Conservation (phyloP, 2,113 vertebrate species). For the Trogon surrucura region DNA sequence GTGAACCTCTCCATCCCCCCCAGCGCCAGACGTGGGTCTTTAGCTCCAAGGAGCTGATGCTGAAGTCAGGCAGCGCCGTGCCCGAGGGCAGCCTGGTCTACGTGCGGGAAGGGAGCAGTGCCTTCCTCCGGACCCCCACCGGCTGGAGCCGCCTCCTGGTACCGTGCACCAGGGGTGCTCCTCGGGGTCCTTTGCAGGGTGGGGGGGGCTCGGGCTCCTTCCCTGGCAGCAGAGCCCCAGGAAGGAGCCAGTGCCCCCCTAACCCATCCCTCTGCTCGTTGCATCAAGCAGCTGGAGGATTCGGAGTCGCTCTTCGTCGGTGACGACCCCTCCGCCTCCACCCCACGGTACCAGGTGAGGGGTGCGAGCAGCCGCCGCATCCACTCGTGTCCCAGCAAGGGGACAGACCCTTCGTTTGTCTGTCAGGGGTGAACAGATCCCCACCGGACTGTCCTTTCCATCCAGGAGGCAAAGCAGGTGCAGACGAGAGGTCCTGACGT, state of each 20-base stretch:
- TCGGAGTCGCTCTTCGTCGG: not conserved
- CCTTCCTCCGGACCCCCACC: constrained; percentile 53
- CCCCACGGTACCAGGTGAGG: constrained; percentile 54
- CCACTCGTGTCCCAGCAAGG: fast-evolving
- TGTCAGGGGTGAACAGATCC: fast-evolving
- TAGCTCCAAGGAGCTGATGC: constrained; percentile 61
- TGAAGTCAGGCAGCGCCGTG: not conserved
- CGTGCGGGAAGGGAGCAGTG: constrained; percentile 18
- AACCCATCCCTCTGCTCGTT: not conserved
- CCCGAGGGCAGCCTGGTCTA: constrained; percentile 70
- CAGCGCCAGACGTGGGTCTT: constrained; percentile 65
- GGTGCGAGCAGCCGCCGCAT: fast-evolving
- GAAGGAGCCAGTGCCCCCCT: not conserved
- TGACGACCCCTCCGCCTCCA: constrained; percentile 55
- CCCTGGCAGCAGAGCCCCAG: not conserved
- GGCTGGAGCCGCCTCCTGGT: constrained; percentile 72
- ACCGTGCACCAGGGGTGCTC: fast-evolving
- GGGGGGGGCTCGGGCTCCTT: not conserved
- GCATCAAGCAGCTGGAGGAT: constrained; percentile 43
- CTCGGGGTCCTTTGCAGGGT: fast-evolving
- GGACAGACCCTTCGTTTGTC: not conserved
- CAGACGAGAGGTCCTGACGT: not conserved
- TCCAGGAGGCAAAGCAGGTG: not conserved
- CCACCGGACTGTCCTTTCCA: not conserved
- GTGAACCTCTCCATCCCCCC: not conserved